Conservation (phyloP, 2,113 vertebrate species). For the Oceanites oceanicus region DNA sequence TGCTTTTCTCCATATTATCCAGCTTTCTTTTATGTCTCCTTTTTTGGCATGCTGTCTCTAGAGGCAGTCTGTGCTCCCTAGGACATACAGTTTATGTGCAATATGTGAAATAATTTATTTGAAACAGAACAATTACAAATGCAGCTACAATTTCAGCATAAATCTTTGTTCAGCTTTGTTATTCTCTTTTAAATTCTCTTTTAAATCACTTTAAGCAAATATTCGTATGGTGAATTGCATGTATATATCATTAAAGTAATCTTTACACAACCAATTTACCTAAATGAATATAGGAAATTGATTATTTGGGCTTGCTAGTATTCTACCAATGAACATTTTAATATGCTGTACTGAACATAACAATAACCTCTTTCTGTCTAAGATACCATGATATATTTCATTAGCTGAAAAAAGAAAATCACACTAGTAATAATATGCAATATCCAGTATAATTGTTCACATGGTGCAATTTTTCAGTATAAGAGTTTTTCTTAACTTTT, state of each 20-base stretch:
- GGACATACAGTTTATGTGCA: neutral
- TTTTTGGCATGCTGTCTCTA: neutral
- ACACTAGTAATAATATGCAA: neutral
- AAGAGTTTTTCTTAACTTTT: neutral
- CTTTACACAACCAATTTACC: neutral
- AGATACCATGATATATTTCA: neutral
- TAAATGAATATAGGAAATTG: neutral
- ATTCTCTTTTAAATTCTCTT: neutral
- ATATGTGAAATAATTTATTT: neutral
- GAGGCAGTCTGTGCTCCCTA: neutral
- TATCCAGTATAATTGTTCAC: neutral
- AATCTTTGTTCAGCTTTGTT: neutral
- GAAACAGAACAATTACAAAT: neutral
- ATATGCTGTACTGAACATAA: neutral
- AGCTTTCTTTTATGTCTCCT: neutral
- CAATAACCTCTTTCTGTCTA: neutral
- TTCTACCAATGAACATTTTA: neutral
- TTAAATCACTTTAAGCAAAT: neutral
- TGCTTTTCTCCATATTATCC: neutral
- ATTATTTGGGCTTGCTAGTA: neutral
- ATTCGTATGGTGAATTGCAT: neutral
- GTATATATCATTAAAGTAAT: neutral
- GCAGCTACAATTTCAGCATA: neutral
- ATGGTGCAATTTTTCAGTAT: neutral
- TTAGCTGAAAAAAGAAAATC: conserved; percentile 28